Base-by-base conservation (phyloP, 2,888 invertebrate genomes). In the Branchellion lobata region DNA sequence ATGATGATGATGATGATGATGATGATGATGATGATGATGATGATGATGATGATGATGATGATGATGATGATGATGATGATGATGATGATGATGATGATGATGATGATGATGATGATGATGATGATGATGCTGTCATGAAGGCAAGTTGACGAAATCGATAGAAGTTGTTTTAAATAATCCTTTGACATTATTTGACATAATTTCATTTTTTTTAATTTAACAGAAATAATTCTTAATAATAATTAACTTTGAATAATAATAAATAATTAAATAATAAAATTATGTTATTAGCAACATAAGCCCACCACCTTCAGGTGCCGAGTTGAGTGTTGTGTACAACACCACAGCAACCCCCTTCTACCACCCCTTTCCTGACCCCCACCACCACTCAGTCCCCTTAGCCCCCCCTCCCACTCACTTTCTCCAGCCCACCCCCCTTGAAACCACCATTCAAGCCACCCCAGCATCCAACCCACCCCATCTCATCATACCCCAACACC, bases 1-100 rank as follows among this genome's bases (percentile, higher is more conserved):
- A 78, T 78, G 78, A 78, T 47, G 75, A 75, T 5, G 53, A 75
- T 1, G 75, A 75, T 24, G 75, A 75, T 14, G 75, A 75, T 14
- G 75, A 53, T 24, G 5, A 53, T 24, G 0, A 51, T 21, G 5
- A 69, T 5, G 5, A 69, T 69, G 69, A 1, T 69, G 69, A 1
- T 69, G 1, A 1, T 69, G 29, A 1, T 29, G 69, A 1, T 27
- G 69, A 69, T 1, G 69, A 69, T 68, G 69, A 68, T 31, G 69
- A 68, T 68, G 69, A 68, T 5, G 69, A 68, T 68, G 69, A 68
- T 5, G 69, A 68, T 5, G 69, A 68, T 5, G 69, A 68, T 5
- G 69, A 68, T 5, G 69, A 68, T 5, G 69, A 5, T 5, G 69
- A 68, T 5, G 69, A 5, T 5, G 69, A 68, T 68, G 69, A 68